Conservation (phyloP, 2,797 vertebrate species). For the Tragelaphus eurycerus region DNA sequence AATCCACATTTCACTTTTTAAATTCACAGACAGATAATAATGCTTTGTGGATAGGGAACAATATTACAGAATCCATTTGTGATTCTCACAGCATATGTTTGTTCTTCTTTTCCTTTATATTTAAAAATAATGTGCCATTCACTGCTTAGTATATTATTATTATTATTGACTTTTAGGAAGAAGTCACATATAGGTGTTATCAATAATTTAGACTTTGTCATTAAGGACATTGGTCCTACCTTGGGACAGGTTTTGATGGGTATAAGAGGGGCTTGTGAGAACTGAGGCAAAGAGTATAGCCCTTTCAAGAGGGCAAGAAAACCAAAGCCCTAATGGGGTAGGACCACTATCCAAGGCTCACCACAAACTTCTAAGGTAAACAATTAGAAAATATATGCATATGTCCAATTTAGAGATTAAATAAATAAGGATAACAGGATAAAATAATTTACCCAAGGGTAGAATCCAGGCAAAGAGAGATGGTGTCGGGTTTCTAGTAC, state of each 20-base stretch:
- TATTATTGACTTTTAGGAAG: neutral
- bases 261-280: neutral
- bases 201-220: neutral
- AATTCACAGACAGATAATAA: neutral
- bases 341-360: neutral
- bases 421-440: neutral
- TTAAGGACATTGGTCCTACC: neutral
- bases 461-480: neutral
- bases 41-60: neutral
- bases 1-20: conserved; percentile 20
- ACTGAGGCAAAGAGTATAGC: neutral
- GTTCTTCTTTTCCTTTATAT: neutral
- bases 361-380: neutral
- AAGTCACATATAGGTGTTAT: neutral
- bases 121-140: neutral
- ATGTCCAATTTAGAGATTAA: neutral
- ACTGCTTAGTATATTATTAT: neutral
- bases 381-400: neutral
- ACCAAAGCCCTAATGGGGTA: neutral
- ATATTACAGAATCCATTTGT: neutral
- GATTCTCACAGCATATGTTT: neutral
- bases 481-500: neutral
- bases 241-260: neutral
- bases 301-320: neutral
- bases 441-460: neutral